These are phyloP conservation scores for Trichosurus vulpecula DNA, from an alignment of 2,797 vertebrate species.

Conservation along the genomic window DNA sequence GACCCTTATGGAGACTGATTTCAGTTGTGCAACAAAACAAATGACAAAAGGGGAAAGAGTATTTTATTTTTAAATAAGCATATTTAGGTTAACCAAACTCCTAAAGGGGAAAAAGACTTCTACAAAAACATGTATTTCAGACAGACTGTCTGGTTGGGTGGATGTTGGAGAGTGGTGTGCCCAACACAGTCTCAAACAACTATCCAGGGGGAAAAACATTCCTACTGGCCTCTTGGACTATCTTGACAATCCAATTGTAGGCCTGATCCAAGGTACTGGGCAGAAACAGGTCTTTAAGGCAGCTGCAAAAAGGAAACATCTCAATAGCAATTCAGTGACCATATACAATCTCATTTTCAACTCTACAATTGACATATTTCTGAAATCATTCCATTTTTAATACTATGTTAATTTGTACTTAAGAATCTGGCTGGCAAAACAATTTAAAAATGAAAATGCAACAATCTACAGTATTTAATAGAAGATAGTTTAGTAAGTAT, in stretches of 20 bases:
- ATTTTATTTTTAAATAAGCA: constrained; percentile 30
- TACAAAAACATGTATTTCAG: neutral
- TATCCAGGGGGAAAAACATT: too few species aligned
- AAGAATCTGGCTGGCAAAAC: neutral
- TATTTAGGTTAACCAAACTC: neutral
- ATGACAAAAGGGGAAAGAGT: neutral
- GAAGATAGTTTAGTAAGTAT: neutral
- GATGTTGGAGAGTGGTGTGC: neutral
- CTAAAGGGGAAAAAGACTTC: neutral
- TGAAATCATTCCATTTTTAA: neutral
- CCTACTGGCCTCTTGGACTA: neutral
- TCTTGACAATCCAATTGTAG: neutral
- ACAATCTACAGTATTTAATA: neutral
- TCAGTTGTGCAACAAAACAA: neutral
- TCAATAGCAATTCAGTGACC: neutral
- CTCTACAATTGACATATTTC: neutral
- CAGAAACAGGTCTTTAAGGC: neutral
- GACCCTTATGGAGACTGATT: neutral
- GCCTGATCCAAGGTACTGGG: neutral
- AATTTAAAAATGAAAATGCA: neutral
- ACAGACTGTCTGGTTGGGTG: neutral
- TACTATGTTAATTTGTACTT: neutral
- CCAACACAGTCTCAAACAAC: neutral
- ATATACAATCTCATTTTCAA: neutral
- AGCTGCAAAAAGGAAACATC: neutral